Base-by-base conservation (phyloP, 2,888 invertebrate genomes). In the Encarsia formosa region DNA sequence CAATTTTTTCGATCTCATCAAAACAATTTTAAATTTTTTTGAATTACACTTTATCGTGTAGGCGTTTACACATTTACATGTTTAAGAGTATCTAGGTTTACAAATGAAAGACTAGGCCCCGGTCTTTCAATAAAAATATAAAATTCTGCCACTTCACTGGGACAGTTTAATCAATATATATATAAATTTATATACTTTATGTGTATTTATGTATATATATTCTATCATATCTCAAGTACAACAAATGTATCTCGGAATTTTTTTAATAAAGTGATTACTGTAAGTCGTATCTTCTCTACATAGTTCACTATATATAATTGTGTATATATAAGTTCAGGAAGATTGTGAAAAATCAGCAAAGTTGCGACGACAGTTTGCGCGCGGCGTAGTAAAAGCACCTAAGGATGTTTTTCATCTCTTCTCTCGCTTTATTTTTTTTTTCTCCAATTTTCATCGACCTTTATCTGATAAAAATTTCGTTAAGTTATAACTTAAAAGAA, bases 91-190 rank as follows among this genome's bases (percentile, higher is more conserved):
- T 23, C 4, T 37, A 8, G 16, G 42, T 49, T 38, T 45, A 39
- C 40, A 31, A 22, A 23, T 43, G 55, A 57, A 57, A 53, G 56
- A 57, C 53, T 56, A 56, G 53, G 53, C 53, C 51, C 51, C 51
- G 51, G 53, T 54, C 53, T 57, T 57, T 54, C 56, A 49, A 57
- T 57, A 57, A 57, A 57, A 57, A 57, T 57, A 54, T 57, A 57
- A 57, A 57, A 57, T 57, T 18, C 53, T 57, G 51, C 22, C 53
- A 24, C 38, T n/a, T 5, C 35, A 44, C 23, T 52, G 32, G 18
- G 47, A 50, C 56, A 56, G 49, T 37, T 43, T 40, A 49, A 52
- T 56, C 49, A 50, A 47, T 52, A 44, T 43, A 38, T 42, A 40
- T 46, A 39, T 49, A 46, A 41, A 32, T 39, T 11, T 44, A 24